Base-by-base conservation (phyloP, 1,140 invertebrate genomes). In the Mya arenaria region DNA sequence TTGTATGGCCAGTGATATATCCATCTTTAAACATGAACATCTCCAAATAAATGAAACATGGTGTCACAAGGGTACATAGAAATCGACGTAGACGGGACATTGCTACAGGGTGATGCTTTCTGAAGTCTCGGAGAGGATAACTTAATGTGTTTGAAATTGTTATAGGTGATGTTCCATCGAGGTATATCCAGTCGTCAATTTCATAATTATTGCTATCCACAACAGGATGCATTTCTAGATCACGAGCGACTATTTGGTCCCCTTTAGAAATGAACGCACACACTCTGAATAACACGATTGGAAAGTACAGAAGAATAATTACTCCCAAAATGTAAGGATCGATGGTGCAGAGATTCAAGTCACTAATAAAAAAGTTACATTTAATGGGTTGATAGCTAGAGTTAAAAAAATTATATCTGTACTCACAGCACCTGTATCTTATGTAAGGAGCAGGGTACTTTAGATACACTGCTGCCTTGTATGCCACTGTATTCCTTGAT, bases 131-230 rank as follows among this genome's bases (percentile, higher is more conserved):
- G 1, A 4, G 13, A 32, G 17, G 30, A n/a, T 56, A 72, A 58
- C 52, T 58, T 0, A 72, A 44, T 0, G 39, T 32, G 5, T 72
- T 55, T 37, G 8, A 34, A 37, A 72, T 6, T 30, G 30, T 72
- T 13, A 72, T 25, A 13, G 69, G 69, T n/a, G 23, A 32, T n/a
- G 19, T 25, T 58, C 69, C 69, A 37, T 72, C 32, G 23, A 30
- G 30, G 58, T 52, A 72, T 1, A 58, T 28, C 69, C 69, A 72
- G 17, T 72, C 34, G n/a, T 72, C 69, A 4, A 8, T n/a, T 2
- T 72, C 28, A 0, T 2, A 10, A 5, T 17, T 55, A 37, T 25
- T 36, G 4, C 1, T 6, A n/a, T 25, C 3, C 39, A 52, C 0
- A 10, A 56, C 52, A 44, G 25, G 5, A 23, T 19, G 55, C n/a